Evolutionary conservation across 2,113 vertebrate genomes (phyloP).

Genomic region (Puffinus mauretanicus): DNA sequence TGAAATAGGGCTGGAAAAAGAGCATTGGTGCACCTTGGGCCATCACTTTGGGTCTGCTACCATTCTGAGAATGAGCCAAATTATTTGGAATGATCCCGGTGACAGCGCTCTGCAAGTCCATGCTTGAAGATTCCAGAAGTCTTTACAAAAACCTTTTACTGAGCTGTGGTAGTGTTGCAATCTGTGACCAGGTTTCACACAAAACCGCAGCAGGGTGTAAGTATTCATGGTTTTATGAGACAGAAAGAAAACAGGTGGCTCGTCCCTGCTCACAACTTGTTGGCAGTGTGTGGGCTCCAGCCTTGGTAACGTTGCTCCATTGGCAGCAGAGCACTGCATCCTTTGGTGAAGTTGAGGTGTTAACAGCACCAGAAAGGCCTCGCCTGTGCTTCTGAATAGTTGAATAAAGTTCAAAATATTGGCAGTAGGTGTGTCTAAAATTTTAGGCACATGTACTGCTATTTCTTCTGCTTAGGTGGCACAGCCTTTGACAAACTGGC

Average conservation of each 20-base stretch:
- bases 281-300: not conserved
- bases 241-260: not conserved
- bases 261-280: not conserved
- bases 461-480: not conserved
- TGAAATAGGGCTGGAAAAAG: not conserved
- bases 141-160: not conserved
- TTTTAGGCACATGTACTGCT: not conserved
- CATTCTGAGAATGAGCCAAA: not conserved
- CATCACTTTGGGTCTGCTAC: not conserved
- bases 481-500: not conserved
- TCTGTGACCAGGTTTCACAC: not conserved
- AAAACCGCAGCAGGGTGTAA: not conserved
- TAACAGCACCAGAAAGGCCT: not conserved
- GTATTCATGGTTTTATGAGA: not conserved
- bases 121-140: not conserved
- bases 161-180: not conserved
- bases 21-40: not conserved
- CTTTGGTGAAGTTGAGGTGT: not conserved
- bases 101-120: fast-evolving
- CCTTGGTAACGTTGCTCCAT: not conserved
- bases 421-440: not conserved
- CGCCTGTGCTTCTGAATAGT: not conserved
- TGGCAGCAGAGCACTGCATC: not conserved
- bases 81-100: not conserved
- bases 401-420: not conserved